Conservation (phyloP, 1,140 invertebrate genomes). For the Cherax destructor region DNA sequence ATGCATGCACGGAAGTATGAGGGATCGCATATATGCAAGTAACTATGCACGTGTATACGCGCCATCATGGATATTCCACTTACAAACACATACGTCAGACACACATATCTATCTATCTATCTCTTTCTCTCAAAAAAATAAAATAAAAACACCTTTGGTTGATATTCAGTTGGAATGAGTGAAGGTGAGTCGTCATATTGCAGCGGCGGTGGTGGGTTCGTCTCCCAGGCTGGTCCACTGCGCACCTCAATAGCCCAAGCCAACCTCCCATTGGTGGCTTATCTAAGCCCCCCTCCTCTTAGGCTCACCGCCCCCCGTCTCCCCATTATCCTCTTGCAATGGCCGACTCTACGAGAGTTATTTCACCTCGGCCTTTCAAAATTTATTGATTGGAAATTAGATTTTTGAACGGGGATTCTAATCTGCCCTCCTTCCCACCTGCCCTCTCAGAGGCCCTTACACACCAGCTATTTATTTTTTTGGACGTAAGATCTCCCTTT, state of each 20-base stretch:
- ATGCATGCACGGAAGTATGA: neutral
- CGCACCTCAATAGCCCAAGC: neutral
- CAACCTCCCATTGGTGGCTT: neutral
- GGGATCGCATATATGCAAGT: neutral
- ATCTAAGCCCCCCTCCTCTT: neutral
- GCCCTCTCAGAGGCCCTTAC: too few relatives aligned
- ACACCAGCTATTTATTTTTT: too few relatives aligned
- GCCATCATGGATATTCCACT: neutral
- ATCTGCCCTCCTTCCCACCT: neutral
- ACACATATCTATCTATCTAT: neutral
- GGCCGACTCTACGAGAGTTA: neutral
- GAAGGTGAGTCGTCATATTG: neutral
- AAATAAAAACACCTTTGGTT: neutral
- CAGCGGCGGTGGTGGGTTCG: neutral
- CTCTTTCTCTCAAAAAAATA: neutral
- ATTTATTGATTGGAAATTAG: constrained; percentile 20
- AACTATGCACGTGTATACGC: neutral
- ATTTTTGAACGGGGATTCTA: neutral
- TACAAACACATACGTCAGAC: too few relatives aligned
- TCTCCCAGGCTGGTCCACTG: neutral
- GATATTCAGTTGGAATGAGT: neutral
- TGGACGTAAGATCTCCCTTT: too few relatives aligned
- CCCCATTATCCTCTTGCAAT: neutral
- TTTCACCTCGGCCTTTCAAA: neutral
- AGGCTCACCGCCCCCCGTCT: neutral